Evolutionary conservation across 2,797 vertebrate species (phyloP).

Genomic region (Lophura swinhoii): DNA sequence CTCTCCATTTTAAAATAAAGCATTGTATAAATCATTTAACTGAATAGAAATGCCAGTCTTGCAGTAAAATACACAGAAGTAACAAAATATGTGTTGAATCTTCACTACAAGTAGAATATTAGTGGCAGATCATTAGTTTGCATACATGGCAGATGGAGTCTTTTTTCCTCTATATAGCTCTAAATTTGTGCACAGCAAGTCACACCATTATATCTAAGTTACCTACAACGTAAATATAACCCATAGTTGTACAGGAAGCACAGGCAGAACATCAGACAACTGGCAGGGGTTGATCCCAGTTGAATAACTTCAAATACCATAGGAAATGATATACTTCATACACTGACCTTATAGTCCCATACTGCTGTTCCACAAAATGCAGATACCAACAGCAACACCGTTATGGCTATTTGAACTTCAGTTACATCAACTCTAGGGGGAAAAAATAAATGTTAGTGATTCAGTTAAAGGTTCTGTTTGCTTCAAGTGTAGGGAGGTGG

Average conservation of each 20-base stretch:
- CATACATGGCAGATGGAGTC: slow-evolving; percentile 37
- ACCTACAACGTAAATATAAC: slow-evolving; percentile 14
- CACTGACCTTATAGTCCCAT: slow-evolving; percentile 89
- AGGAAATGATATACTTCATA: not conserved
- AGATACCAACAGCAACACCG: slow-evolving; percentile 87
- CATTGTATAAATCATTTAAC: not conserved
- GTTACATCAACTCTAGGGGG: slow-evolving; percentile 91
- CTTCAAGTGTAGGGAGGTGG: accelerated
- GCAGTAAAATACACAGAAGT: not conserved
- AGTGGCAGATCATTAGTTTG: not conserved
- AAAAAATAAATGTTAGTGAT: not conserved
- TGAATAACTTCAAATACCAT: not conserved
- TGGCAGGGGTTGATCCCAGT: not conserved
- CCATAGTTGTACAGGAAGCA: not conserved
- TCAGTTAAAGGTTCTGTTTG: not conserved
- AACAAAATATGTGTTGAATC: not conserved
- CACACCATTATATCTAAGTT: not conserved
- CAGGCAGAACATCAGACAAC: not conserved
- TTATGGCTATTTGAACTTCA: slow-evolving; percentile 92
- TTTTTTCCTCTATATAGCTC: slow-evolving; percentile 42
- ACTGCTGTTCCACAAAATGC: slow-evolving; percentile 88
- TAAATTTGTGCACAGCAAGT: not conserved
- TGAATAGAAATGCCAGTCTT: not conserved
- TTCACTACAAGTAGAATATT: not conserved
- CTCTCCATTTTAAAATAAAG: not conserved